Conservation (phyloP, 2,113 vertebrate species). For the Turdus rufiventris region DNA sequence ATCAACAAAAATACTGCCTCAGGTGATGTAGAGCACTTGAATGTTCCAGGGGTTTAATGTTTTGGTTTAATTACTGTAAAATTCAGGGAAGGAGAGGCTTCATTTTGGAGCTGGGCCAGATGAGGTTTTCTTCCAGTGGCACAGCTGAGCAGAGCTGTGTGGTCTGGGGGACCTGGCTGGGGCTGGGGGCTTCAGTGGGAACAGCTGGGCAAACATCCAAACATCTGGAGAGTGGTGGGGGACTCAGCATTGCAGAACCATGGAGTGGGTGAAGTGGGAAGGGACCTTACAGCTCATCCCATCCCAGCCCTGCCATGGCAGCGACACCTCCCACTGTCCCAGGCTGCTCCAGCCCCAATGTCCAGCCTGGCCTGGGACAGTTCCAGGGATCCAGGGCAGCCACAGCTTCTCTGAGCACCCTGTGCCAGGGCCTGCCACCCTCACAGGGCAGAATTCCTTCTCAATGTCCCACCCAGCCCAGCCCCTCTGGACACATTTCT, state of each 20-base stretch:
- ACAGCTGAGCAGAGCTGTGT: fast-evolving
- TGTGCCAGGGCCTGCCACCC: neutral
- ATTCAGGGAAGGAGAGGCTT: neutral
- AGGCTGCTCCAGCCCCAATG: neutral
- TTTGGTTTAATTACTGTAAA: neutral
- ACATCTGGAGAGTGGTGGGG: neutral
- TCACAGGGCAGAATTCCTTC: neutral
- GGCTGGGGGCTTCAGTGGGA: neutral
- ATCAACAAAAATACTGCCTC: neutral
- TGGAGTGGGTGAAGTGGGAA: neutral
- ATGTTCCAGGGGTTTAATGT: neutral
- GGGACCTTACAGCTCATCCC: no score
- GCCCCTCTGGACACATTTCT: neutral
- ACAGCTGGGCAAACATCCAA: neutral
- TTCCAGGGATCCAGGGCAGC: neutral
- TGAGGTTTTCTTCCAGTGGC: neutral
- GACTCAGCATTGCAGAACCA: neutral
- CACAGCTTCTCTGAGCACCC: fast-evolving
- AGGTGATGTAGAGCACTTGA: neutral
- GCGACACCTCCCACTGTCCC: neutral
- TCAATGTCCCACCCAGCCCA: neutral
- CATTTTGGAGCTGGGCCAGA: neutral
- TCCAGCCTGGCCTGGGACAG: neutral
- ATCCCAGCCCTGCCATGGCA: neutral
- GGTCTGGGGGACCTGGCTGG: neutral